Evolutionary conservation across 2,888 invertebrate genomes (phyloP).

Genomic region (Junonia oenone): DNA sequence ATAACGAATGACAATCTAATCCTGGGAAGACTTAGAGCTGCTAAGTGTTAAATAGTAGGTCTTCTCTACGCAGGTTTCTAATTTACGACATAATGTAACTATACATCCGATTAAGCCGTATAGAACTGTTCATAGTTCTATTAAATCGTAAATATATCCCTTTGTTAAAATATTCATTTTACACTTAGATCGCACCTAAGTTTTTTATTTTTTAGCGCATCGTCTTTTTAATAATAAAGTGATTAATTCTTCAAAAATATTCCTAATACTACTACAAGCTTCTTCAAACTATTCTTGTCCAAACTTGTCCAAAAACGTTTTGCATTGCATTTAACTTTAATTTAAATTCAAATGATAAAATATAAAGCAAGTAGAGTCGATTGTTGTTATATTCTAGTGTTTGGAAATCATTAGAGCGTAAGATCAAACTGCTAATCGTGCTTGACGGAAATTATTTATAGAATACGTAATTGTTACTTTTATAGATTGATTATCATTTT

Average conservation of each 20-base stretch:
- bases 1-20: neutral
- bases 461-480: conserved; percentile 1
- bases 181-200: too few relatives aligned
- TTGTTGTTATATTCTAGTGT: conserved; percentile 3
- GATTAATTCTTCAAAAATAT: too few relatives aligned
- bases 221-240: too few relatives aligned
- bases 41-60: conserved; percentile 7
- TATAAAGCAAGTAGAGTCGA: neutral
- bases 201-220: too few relatives aligned
- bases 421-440: conserved; percentile 21
- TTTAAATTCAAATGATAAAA: too few relatives aligned
- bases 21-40: conserved; percentile 18
- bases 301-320: too few relatives aligned
- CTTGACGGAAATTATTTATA: conserved; percentile 12
- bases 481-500: neutral
- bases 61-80: conserved; percentile 19
- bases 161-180: neutral
- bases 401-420: conserved; percentile 18
- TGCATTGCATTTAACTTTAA: too few relatives aligned
- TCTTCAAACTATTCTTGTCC: too few relatives aligned
- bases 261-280: too few relatives aligned
- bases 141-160: neutral
- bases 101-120: conserved; percentile 1
- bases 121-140: neutral
- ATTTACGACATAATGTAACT: conserved; percentile 4